A percentile compares a stretch with the other conserved stretches of the same genome.
Evolutionary conservation across 2,113 vertebrate species (phyloP).

Genomic region (mouse (Mus musculus)): GRCm39 chr2:66843501-66844000

Average conservation of each 20-base stretch:
- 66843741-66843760: slow-evolving; percentile 2
- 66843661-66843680: slow-evolving; percentile 25
- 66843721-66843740: background rate
- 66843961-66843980: background rate
- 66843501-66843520: too few species aligned
- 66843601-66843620: background rate
- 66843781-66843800: background rate
- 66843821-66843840: background rate
- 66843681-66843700: slow-evolving; percentile 42
- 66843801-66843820: slow-evolving; percentile 31
- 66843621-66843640: slow-evolving; percentile 8
- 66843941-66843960: background rate
- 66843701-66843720: background rate
- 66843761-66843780: slow-evolving; percentile 6
- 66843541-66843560: too few species aligned
- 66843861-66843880: background rate
- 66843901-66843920: background rate
- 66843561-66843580: too few species aligned
- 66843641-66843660: background rate
- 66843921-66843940: slow-evolving; percentile 19
- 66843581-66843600: background rate
- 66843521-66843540: too few species aligned
- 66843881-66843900: slow-evolving; percentile 1
- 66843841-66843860: slow-evolving; percentile 40
- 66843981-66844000: background rate